Base-by-base conservation (phyloP, 2,113 vertebrate species). In the Tragulus kanchil region DNA sequence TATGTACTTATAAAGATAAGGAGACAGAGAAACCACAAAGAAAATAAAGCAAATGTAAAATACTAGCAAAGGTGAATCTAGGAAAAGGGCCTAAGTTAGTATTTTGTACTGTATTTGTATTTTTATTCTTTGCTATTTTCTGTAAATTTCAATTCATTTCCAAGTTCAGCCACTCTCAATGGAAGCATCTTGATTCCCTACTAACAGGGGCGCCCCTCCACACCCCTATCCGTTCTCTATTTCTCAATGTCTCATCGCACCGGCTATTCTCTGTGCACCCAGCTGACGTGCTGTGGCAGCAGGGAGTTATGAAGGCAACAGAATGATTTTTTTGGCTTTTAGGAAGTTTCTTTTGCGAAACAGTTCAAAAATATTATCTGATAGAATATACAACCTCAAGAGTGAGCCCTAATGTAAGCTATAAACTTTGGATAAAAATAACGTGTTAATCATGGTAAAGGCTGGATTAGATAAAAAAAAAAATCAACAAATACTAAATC, bases 281-380 rank as follows among this genome's bases (percentile, higher is more conserved):
- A n/a, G n/a, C n/a, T n/a, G n/a, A n/a, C n/a, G n/a, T n/a, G n/a
- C n/a, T n/a, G n/a, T n/a, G n/a, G n/a, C n/a, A n/a, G n/a, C n/a
- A n/a, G n/a, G n/a, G n/a, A n/a, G n/a, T n/a, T n/a, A n/a, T n/a
- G n/a, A n/a, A n/a, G n/a, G n/a, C n/a, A n/a, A n/a, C n/a, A n/a
- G n/a, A 62, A 87, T 26, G 48, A 83, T 12, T 23, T 81, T 93
- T 61, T 42, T 87, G 54, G 59, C 61, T 93, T 90, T n/a, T 17
- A 65, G 54, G 79, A 91, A 78, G 42, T 45, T 36, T 71, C 42
- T 54, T 91, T 61, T 81, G 64, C 58, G 93, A 85, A 88, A 75
- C 58, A 88, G 67, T 93, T 94, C 8, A 89, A 92, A 85, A 97
- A 48, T 54, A 78, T 36, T 71, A 82, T 59, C 19, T 48, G 12